Base-by-base conservation (phyloP, 2,888 invertebrate genomes). In the Mythimna impura region DNA sequence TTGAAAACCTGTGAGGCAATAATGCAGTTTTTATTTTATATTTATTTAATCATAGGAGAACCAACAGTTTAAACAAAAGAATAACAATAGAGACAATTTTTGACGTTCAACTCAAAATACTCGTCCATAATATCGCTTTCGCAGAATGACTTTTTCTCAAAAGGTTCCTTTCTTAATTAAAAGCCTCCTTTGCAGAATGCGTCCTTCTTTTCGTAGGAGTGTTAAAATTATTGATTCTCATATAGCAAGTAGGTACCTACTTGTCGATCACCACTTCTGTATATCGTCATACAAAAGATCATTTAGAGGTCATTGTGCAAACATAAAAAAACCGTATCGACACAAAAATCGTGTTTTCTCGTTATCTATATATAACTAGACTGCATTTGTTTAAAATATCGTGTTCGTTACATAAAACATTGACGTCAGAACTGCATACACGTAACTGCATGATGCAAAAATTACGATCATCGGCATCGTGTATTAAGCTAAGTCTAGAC, bases 371-470 rank as follows among this genome's bases (percentile, higher is more conserved):
- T 3, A n/a, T 17, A 7, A 40, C n/a, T 17, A 34, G 7, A 34
- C 40, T 55, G 40, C 22, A 72, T 43, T 60, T 52, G 5, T 40
- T 61, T 34, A 57, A 71, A 64, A 76, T 54, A 79, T 79, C 80
- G 64, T 64, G 79, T 1, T 40, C 54, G 20, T 79, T 78, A 60
- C 47, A 71, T 78, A 72, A 66, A 47, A 34, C 10, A 6, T 25
- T 66, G 58, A 64, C 73, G 80, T 76, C 80, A 79, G 6, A 54
- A 12, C 52, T 54, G 30, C 54, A 72, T 20, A 52, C 30, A 67
- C 57, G 40, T 67, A 67, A 78, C 22, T 12, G 3, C n/a, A 20
- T 50, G 43, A 66, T 80, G 74, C 52, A 74, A 54, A 73, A 58
- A 40, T 80, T 74, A 73, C 63, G 57, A 66, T 47, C 12, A 54